These are phyloP conservation scores for Archivesica marissinica DNA, from an alignment of 1,140 invertebrate genomes.

Conservation along the genomic window DNA sequence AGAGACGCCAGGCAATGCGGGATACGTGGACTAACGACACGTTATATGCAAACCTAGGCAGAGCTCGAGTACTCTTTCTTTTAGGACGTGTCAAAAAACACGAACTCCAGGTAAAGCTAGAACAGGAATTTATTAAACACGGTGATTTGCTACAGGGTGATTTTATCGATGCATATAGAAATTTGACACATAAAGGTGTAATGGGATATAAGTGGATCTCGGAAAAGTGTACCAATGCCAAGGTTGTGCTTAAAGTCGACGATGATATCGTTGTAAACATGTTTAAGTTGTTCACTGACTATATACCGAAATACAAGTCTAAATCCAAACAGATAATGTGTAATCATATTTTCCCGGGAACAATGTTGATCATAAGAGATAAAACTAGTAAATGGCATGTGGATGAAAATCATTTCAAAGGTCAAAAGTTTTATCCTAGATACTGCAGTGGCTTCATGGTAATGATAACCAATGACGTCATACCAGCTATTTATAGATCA, in stretches of 20 bases:
- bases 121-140: slow-evolving; percentile 68
- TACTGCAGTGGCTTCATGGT: slow-evolving; percentile 74
- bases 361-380: slow-evolving; percentile 63
- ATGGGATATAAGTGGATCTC: slow-evolving; percentile 92
- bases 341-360: slow-evolving; percentile 47
- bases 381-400: slow-evolving; percentile 67
- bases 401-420: slow-evolving; percentile 62
- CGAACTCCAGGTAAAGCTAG: slow-evolving; percentile 61
- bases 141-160: slow-evolving; percentile 79
- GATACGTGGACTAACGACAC: slow-evolving; percentile 79
- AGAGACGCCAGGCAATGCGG: slow-evolving; percentile 72
- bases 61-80: slow-evolving; percentile 86
- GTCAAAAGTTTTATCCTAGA: slow-evolving; percentile 64
- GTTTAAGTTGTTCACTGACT: slow-evolving; percentile 48
- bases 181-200: slow-evolving; percentile 86
- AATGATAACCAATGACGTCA: slow-evolving; percentile 65
- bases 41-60: slow-evolving; percentile 61
- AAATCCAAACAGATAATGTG: slow-evolving; percentile 65
- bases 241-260: slow-evolving; percentile 85
- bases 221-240: slow-evolving; percentile 87
- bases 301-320: slow-evolving; percentile 19
- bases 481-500: slow-evolving; percentile 75
- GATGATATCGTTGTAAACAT: slow-evolving; percentile 56
- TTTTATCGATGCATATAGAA: slow-evolving; percentile 80
- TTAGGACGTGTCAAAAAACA: slow-evolving; percentile 86